A percentile compares a stretch with the other conserved stretches of the same genome.
Evolutionary conservation across 2,888 invertebrate species (phyloP).

Genomic region (Heliconius ismenius): DNA sequence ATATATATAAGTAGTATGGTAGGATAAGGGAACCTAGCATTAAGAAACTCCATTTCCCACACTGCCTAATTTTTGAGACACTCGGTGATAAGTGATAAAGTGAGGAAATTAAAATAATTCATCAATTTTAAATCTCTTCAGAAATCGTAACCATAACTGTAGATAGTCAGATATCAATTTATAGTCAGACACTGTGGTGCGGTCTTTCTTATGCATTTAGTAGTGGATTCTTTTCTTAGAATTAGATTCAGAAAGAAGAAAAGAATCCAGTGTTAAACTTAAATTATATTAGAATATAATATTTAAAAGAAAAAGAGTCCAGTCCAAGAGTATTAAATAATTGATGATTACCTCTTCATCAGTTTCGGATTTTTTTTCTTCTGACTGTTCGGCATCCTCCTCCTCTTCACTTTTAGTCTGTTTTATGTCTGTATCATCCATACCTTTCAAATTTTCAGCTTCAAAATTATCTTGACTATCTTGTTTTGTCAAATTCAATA

Average conservation of each 20-base stretch:
- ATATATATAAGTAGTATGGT: neutral
- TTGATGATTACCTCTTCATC: slow-evolving; percentile 68
- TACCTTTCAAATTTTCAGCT: slow-evolving; percentile 84
- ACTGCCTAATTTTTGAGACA: neutral
- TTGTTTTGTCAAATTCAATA: slow-evolving; percentile 70
- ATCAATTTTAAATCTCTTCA: neutral
- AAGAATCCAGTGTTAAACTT: no score
- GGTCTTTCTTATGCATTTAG: no score
- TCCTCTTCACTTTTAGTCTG: slow-evolving; percentile 62
- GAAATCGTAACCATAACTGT: no score
- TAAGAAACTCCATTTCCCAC: neutral
- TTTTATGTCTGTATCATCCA: slow-evolving; percentile 81
- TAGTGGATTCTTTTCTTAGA: no score
- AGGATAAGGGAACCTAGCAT: neutral
- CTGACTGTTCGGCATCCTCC: slow-evolving; percentile 56
- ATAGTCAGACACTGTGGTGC: neutral
- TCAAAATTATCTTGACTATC: slow-evolving; percentile 78
- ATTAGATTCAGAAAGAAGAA: no score
- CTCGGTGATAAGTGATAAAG: neutral
- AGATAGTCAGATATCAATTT: neutral
- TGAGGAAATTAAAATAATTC: neutral
- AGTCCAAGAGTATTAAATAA: neutral
- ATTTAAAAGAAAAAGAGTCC: neutral
- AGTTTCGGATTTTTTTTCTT: slow-evolving; percentile 62
- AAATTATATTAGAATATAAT: no score